A percentile compares a stretch with the other conserved stretches of the same genome.
These are phyloP conservation scores for Apoda limacodes DNA, from an alignment of 2,888 invertebrate species.

Conservation along the genomic window DNA sequence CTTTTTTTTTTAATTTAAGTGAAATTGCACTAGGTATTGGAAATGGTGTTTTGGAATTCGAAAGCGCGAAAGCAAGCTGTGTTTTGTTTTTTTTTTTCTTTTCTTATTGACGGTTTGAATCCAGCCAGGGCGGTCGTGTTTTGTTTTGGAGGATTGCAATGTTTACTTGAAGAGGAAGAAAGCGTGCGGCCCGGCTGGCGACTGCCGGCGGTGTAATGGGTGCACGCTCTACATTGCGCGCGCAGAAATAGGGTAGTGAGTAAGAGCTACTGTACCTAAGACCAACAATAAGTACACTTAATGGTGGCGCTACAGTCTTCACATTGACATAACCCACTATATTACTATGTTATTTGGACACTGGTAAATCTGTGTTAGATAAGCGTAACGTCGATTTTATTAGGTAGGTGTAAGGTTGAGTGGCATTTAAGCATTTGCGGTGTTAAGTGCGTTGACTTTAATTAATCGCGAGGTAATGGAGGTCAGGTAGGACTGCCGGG, in stretches of 20 bases:
- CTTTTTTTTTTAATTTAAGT: slow-evolving; percentile 24
- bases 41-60: too few relatives aligned
- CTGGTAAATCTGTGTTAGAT: too few relatives aligned
- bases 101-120: slow-evolving; percentile 31
- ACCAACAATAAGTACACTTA: too few relatives aligned
- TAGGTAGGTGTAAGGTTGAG: slow-evolving; percentile 56
- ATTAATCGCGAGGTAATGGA: slow-evolving; percentile 35
- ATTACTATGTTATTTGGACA: too few relatives aligned
- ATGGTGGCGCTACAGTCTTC: too few relatives aligned
- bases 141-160: slow-evolving; percentile 37
- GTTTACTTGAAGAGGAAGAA: slow-evolving; percentile 43
- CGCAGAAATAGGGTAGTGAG: slow-evolving; percentile 33
- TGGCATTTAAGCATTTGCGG: slow-evolving; percentile 25
- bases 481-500: too few relatives aligned
- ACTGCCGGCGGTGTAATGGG: slow-evolving; percentile 60
- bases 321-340: slow-evolving; percentile 53
- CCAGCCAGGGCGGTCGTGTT: slow-evolving; percentile 59
- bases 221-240: slow-evolving; percentile 39
- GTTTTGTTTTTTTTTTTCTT: slow-evolving; percentile 18
- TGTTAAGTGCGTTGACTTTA: slow-evolving; percentile 30
- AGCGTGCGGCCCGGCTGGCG: slow-evolving; percentile 62
- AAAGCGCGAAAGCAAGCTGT: slow-evolving; percentile 40
- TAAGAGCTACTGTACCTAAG: slow-evolving; percentile 6
- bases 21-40: not conserved
- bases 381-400: too few relatives aligned